Evolutionary conservation across 2,888 invertebrate species (phyloP), one percentile per base, ranked within the genome.

Genomic region (Tenthredo amoena): DNA sequence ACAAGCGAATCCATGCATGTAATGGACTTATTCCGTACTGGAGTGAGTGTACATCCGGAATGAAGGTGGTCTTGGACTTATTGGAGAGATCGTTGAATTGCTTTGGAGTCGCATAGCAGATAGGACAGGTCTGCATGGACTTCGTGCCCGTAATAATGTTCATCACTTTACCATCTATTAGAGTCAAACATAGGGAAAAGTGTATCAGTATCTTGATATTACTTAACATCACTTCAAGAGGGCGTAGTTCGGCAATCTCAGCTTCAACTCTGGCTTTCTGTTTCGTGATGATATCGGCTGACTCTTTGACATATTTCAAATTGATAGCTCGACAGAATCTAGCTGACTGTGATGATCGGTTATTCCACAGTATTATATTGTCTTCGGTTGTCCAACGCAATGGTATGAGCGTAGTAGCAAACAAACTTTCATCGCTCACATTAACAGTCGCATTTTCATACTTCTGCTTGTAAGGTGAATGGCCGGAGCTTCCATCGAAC

Each of bases 311-410:
- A 79, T 77, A 86, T 55, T 86, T 7, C 18, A 86, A 18, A 1
- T 84, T 62, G 18, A 87, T 77, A 7, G 86, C 85, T 2, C 83
- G 83, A 34, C 85, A 86, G 83, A 87, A 87, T 85, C 86, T 85
- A 12, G 77, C 15, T 21, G 86, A 86, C 71, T 87, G 85, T 10
- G 86, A 79, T 12, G 74, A 12, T 2, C 26, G 12, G 77, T 86
- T 87, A 18, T 84, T 77, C 85, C 86, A 87, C 12, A 86, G 31
- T n/a, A 86, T 86, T 21, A 86, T 18, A 26, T 82, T 62, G 6
- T 6, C 50, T 15, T 82, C 43, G 43, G 81, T 85, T 62, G 40
- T 31, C 81, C 43, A 82, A 12, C 82, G 62, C 55, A 82, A 31
- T 40, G 85, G 85, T 18, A 85, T 72, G 26, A 81, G 47, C 40